These are phyloP conservation scores for Lepidonotus clava DNA, from an alignment of 2,888 invertebrate species.

Conservation along the genomic window DNA sequence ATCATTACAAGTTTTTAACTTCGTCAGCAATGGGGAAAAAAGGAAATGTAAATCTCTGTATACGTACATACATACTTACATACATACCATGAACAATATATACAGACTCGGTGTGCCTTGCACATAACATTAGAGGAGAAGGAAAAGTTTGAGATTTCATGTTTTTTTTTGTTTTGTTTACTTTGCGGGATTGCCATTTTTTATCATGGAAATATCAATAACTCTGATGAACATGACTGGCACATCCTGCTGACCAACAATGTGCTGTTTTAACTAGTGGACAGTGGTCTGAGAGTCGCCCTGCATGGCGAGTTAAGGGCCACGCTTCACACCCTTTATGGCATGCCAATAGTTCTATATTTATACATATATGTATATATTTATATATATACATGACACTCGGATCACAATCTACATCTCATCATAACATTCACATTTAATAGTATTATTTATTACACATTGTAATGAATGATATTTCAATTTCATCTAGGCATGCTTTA, in stretches of 20 bases:
- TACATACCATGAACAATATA: constrained; percentile 44
- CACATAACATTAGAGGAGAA: constrained; percentile 43
- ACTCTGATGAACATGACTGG: neutral
- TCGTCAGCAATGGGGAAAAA: constrained; percentile 29
- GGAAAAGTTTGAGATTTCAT: neutral
- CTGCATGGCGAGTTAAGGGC: neutral
- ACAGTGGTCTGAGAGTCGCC: constrained; percentile 21
- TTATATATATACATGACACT: constrained; percentile 25
- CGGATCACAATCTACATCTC: constrained; percentile 28
- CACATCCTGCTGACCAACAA: neutral
- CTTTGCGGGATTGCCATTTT: neutral
- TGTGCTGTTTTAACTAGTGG: neutral
- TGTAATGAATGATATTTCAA: neutral
- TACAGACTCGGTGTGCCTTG: constrained; percentile 40
- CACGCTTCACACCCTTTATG: neutral
- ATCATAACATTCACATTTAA: constrained; percentile 3
- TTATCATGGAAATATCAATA: neutral
- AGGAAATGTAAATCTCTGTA: constrained; percentile 51
- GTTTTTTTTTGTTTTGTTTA: too few relatives aligned
- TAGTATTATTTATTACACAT: neutral
- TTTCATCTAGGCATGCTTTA: constrained; percentile 4
- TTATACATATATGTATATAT: too few relatives aligned
- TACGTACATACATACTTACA: constrained; percentile 47
- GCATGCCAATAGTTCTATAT: neutral
- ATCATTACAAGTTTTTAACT: constrained; percentile 2